Conservation (phyloP, 2,113 vertebrate species). For the Thalassoma bifasciatum region DNA sequence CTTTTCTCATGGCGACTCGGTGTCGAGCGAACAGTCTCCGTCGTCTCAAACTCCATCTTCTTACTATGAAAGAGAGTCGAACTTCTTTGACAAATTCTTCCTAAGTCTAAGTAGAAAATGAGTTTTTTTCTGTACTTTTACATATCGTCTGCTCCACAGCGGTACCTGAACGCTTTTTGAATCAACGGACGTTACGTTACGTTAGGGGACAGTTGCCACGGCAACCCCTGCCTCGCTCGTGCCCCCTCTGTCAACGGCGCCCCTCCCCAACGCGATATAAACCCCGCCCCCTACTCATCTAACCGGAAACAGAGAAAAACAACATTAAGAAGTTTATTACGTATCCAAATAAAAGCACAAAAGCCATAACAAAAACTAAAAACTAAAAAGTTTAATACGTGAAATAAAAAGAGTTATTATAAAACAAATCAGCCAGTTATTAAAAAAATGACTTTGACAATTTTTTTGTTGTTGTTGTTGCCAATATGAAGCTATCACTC, state of each 20-base stretch:
- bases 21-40: conserved; percentile 72
- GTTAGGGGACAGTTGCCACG: conserved; percentile 74
- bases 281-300: conserved; percentile 1
- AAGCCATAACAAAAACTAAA: too few species aligned
- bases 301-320: neutral
- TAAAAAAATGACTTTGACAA: too few species aligned
- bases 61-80: neutral
- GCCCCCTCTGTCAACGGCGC: conserved; percentile 8
- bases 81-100: neutral
- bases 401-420: too few species aligned
- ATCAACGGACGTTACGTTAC: conserved; percentile 82
- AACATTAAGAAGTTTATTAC: too few species aligned
- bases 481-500: too few species aligned
- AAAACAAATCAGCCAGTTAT: too few species aligned
- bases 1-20: conserved; percentile 87
- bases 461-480: too few species aligned
- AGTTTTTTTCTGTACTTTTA: conserved; percentile 12
- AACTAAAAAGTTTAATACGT: too few species aligned
- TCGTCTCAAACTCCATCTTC: conserved; percentile 68
- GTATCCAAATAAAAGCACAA: too few species aligned
- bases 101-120: neutral
- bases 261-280: neutral
- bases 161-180: conserved; percentile 60
- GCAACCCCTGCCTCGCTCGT: conserved; percentile 58
- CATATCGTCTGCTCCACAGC: conserved; percentile 4